Base-by-base conservation (phyloP, 2,888 invertebrate species). In the Electrophaes corylata region DNA sequence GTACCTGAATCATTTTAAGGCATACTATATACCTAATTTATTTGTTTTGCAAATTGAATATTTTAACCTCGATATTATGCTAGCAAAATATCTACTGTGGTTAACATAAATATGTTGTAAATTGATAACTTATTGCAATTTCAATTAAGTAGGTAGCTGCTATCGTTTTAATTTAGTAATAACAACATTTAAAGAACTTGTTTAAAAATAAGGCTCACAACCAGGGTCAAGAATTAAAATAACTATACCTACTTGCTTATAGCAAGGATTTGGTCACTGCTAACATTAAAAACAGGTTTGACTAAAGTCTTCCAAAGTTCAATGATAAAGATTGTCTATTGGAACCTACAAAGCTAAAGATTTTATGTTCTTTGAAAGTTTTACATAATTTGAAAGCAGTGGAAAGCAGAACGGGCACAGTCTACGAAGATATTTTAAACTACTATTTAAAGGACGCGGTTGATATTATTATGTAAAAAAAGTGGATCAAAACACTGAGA, bases 101-200 rank as follows among this genome's bases (percentile, higher is more conserved):
- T 62, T 45, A 40, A 44, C 45, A 6, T 20, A 41, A 20, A 55
- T 33, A 43, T 53, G 61, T 57, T 56, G n/a, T 57, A 62, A 37
- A 66, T 66, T 56, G 51, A 20, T 52, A 66, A 64, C 60, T 65
- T 63, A 69, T 66, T 68, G 58, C 60, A 59, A 67, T 66, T 64
- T 48, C n/a, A 57, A 55, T 57, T 41, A 57, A 35, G 10, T 10
- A 10, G 3, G 0, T 40, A 40, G 11, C 11, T n/a, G 6, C 11
- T 37, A 29, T 37, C 35, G 10, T 45, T 35, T 45, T 59, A 57
- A 52, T 57, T 47, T 52, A 48, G 35, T 51, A 49, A 23, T 31
- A 44, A 39, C 23, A 14, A 29, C 49, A 40, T 43, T 37, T 20
- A 20, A 16, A 39, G n/a, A 53, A 45, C 45, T 46, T 18, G 54